Conservation (phyloP, 2,888 invertebrate genomes). For the Aleiodes leptofemur region DNA sequence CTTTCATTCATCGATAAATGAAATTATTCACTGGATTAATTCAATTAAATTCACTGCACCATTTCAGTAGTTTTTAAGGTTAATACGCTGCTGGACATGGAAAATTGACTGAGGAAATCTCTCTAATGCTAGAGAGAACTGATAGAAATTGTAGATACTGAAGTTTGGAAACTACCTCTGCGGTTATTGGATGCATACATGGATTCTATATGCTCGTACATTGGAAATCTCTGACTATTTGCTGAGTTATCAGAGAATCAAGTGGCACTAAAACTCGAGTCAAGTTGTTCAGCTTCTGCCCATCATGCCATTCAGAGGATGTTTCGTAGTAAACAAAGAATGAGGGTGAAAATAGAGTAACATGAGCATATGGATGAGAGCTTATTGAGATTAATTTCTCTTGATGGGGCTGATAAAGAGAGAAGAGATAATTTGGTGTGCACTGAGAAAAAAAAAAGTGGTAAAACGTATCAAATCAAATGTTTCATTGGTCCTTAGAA, state of each 20-base stretch:
- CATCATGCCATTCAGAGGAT: neutral
- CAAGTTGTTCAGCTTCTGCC: neutral
- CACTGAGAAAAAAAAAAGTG: no score
- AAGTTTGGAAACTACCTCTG: slow-evolving; percentile 65
- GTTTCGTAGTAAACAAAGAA: neutral
- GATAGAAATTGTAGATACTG: neutral
- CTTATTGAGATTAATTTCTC: no score
- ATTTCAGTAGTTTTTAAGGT: no score
- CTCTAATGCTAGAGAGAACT: neutral
- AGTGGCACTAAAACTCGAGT: slow-evolving; percentile 12
- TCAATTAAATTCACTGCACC: no score
- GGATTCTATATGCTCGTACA: slow-evolving; percentile 1
- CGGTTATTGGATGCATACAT: slow-evolving; percentile 52
- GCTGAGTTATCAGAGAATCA: slow-evolving; percentile 3
- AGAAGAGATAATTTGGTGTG: no score
- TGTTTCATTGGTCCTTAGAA: no score
- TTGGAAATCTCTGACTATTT: neutral
- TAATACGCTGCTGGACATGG: no score
- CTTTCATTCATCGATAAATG: no score
- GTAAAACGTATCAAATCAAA: no score
- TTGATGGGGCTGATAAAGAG: no score
- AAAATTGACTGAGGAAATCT: neutral
- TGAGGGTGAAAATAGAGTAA: neutral
- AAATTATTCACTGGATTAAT: no score
- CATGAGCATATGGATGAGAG: no score